Base-by-base conservation (phyloP, 2,888 invertebrate species). In the Eristalis tenax region DNA sequence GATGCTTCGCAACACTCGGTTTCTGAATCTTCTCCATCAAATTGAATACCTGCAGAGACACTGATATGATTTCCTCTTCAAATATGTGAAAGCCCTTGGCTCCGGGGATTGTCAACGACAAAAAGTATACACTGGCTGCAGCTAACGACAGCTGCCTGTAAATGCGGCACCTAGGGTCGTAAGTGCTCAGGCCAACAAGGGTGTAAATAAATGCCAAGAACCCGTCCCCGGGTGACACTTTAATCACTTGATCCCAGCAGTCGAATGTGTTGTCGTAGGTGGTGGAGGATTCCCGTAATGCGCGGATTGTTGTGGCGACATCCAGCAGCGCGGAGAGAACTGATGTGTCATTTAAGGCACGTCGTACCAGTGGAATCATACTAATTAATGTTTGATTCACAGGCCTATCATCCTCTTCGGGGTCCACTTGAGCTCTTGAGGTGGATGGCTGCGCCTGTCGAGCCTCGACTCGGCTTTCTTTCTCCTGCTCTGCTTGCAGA, bases 81-180 rank as follows among this genome's bases (percentile, higher is more conserved):
- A 93, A 93, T 59, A 93, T 89, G 26, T 91, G 92, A 76, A 90
- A 93, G 13, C 91, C 91, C 26, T 93, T 93, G 1, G 93, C 91
- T 0, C 93, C 93, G 0, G 93, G 93, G 81, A 93, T 93, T 3
- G 93, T 93, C 0, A 93, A 83, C 0, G 92, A 91, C 0, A 93
- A 89, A 1, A 93, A 90, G 83, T 92, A 93, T 0, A 91, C 87
- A 80, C 91, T 91, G 0, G 90, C 90, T 0, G 91, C 91, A 40
- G 91, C 91, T 10, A 92, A 69, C 0, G 93, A 90, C 3, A 93
- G 59, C 65, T 92, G 90, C 0, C 90, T 86, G 38, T 91, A 92
- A 0, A 81, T 59, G 10, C 90, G 83, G 4, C 89, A 89, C 4
- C 89, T 90, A 0, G 90, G 75, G 1, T 91, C 90, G 0, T 91